Conservation (phyloP, 1,140 invertebrate species). For the Holotrichia oblita region DNA sequence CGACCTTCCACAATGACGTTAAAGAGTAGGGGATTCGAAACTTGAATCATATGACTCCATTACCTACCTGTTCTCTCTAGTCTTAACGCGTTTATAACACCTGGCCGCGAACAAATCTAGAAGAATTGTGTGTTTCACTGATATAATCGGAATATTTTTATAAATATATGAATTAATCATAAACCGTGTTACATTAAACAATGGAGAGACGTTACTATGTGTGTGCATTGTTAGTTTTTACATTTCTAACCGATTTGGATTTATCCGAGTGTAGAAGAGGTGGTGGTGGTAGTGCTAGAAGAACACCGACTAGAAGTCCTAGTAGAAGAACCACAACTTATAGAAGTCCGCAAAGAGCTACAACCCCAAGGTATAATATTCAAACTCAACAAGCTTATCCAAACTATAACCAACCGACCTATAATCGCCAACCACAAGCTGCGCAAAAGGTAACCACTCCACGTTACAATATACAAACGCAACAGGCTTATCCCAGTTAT, state of each 20-base stretch:
- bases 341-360: background rate
- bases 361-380: constrained; percentile 14
- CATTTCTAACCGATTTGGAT: background rate
- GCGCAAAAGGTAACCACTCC: constrained; percentile 22
- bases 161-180: no score
- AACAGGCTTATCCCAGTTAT: background rate
- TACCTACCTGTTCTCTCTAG: no score
- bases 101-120: no score
- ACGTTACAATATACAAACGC: constrained; percentile 36
- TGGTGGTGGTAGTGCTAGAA: constrained; percentile 23
- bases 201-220: background rate
- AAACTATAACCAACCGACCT: constrained; percentile 33
- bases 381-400: constrained; percentile 21
- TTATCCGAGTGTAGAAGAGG: constrained; percentile 6
- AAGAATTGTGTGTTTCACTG: no score
- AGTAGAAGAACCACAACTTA: constrained; percentile 16
- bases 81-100: background rate
- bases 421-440: constrained; percentile 12
- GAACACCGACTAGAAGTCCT: constrained; percentile 11
- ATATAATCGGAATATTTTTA: no score
- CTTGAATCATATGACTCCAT: no score
- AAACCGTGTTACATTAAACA: background rate
- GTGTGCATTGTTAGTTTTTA: background rate
- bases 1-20: no score
- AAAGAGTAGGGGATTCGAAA: no score